Conservation (phyloP, 2,888 invertebrate genomes). For the Athalia cordata region DNA sequence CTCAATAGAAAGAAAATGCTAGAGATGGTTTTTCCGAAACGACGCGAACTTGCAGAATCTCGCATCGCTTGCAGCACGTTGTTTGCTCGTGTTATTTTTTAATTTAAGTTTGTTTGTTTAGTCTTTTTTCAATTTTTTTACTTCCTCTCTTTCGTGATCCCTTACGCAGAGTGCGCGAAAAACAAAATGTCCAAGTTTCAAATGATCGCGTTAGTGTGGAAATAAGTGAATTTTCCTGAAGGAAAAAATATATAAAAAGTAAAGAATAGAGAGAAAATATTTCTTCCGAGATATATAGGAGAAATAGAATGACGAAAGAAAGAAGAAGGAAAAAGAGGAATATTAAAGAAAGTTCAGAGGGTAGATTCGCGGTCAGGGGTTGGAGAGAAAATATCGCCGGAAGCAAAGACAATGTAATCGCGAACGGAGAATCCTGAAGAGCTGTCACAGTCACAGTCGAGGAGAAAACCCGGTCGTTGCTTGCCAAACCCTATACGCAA, state of each 20-base stretch:
- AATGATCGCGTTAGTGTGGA: no score
- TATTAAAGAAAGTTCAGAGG: constrained; percentile 19
- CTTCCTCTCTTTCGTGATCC: no score
- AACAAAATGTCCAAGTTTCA: no score
- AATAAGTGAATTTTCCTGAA: neutral
- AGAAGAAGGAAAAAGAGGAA: neutral
- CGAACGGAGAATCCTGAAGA: constrained; percentile 18
- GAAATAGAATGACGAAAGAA: neutral
- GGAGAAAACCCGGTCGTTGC: constrained; percentile 33
- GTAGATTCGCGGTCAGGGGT: constrained; percentile 20
- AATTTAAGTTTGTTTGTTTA: constrained; percentile 1
- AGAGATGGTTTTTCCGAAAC: neutral
- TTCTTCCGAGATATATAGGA: neutral
- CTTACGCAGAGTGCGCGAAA: no score
- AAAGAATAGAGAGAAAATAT: neutral
- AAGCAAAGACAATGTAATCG: constrained; percentile 26
- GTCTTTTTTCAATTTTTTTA: no score
- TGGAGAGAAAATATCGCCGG: neutral
- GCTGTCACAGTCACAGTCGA: constrained; percentile 8
- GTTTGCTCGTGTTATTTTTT: neutral
- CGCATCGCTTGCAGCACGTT: neutral
- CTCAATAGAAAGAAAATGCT: no score
- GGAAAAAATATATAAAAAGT: neutral
- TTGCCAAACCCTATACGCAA: neutral
- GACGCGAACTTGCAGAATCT: neutral